phyloP scores from a whole-genome alignment of 2,888 invertebrate genomes.

The Brassicogethes aeneus region DNA sequence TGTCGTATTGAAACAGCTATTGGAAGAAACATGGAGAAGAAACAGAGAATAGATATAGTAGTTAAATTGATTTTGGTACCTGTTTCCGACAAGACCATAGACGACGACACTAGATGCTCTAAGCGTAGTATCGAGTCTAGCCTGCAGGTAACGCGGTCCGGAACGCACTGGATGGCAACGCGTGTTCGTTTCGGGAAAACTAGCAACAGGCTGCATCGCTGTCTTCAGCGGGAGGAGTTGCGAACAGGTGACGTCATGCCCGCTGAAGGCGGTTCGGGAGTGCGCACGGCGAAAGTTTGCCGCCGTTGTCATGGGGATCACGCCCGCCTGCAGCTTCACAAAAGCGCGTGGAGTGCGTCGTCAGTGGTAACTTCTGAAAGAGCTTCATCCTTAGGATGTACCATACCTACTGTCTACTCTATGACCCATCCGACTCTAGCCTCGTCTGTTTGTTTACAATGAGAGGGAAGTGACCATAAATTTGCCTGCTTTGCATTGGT shows the following conservation, averaged over 20 bases:
- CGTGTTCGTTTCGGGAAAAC: conserved; percentile 36
- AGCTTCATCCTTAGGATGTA: conserved; percentile 25
- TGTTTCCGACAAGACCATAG: conserved; percentile 34
- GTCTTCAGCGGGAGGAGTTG: conserved; percentile 34
- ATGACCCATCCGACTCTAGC: no score
- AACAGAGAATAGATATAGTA: no score
- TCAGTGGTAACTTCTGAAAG: conserved; percentile 34
- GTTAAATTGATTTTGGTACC: no score
- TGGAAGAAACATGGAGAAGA: no score
- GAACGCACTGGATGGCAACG: conserved; percentile 30
- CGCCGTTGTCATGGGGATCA: conserved; percentile 34
- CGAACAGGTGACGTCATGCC: conserved; percentile 34
- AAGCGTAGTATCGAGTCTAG: conserved; percentile 15
- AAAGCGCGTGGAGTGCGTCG: conserved; percentile 33
- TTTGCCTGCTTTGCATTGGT: no score
- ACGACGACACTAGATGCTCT: conserved; percentile 24
- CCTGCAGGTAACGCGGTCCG: conserved; percentile 11
- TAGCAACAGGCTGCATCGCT: conserved; percentile 42
- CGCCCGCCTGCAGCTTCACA: conserved; percentile 36
- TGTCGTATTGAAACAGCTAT: no score
- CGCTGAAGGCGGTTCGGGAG: conserved; percentile 37
- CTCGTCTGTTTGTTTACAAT: no score
- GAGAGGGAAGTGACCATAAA: no score
- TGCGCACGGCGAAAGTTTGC: conserved; percentile 35
- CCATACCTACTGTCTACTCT: conserved; percentile 16